Conservation (phyloP, 2,888 invertebrate genomes). For the Hyles lineata region DNA sequence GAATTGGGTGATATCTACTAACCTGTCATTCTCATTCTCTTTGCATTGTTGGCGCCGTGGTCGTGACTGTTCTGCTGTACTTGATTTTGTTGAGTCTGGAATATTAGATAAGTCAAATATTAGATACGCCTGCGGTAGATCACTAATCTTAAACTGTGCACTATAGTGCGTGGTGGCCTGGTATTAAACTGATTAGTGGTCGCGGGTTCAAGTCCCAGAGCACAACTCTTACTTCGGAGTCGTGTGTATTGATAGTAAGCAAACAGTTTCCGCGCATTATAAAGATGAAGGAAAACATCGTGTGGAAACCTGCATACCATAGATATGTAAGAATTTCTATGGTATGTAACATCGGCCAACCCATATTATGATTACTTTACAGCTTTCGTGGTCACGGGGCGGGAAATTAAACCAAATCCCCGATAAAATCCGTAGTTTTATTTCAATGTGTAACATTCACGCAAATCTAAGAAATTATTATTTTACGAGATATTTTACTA, state of each 20-base stretch:
- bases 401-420: too few relatives aligned
- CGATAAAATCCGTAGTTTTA: too few relatives aligned
- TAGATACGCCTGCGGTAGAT: background rate
- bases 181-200: too few relatives aligned
- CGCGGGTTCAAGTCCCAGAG: too few relatives aligned
- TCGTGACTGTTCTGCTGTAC: conserved; percentile 82
- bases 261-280: background rate
- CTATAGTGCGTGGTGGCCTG: background rate
- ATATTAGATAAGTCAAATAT: conserved; percentile 35
- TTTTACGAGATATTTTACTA: too few relatives aligned
- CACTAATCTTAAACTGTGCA: too few relatives aligned
- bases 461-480: too few relatives aligned
- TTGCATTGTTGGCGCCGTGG: conserved; percentile 80
- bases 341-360: too few relatives aligned
- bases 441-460: too few relatives aligned
- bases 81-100: conserved; percentile 81
- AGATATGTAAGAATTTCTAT: background rate
- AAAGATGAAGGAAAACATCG: background rate
- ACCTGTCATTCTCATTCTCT: conserved; percentile 83
- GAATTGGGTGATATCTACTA: background rate
- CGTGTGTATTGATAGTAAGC: background rate
- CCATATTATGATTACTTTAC: too few relatives aligned
- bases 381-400: too few relatives aligned
- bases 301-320: background rate
- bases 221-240: too few relatives aligned